These are phyloP conservation scores for Tortricodes alternella DNA, from an alignment of 2,888 invertebrate species.

Conservation along the genomic window DNA sequence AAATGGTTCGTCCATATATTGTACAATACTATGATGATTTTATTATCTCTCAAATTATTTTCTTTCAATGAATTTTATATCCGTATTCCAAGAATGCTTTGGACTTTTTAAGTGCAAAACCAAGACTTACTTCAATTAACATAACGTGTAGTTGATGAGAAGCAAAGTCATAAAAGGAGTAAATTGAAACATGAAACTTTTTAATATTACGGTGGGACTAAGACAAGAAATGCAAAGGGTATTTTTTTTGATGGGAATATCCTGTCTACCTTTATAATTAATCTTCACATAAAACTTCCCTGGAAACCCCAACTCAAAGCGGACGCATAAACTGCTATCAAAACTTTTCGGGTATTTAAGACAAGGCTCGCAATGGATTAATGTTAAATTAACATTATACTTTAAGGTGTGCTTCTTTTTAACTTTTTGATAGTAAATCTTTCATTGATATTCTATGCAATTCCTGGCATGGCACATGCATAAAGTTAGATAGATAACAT, in stretches of 20 bases:
- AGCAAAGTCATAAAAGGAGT: not conserved
- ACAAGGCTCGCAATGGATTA: conserved; percentile 45
- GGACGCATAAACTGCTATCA: conserved; percentile 29
- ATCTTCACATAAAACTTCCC: conserved; percentile 26
- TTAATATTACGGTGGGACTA: conserved; percentile 5
- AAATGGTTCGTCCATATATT: not conserved
- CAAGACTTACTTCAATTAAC: not conserved
- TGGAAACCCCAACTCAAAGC: conserved; percentile 19
- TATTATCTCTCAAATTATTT: too few species aligned
- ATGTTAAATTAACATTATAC: conserved; percentile 48
- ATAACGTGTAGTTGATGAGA: not conserved
- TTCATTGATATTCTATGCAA: too few species aligned
- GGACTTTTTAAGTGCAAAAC: not conserved
- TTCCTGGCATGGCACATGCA: too few species aligned
- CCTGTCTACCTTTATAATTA: conserved; percentile 28
- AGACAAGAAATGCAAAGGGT: conserved; percentile 15
- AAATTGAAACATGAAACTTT: conserved; percentile 17
- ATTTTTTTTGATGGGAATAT: conserved; percentile 21
- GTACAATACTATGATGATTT: too few species aligned
- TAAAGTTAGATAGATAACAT: too few species aligned
- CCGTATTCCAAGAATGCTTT: too few species aligned
- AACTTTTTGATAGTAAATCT: too few species aligned
- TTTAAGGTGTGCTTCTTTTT: conserved; percentile 8
- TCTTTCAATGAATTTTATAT: too few species aligned
- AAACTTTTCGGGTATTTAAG: conserved; percentile 34